Conservation (phyloP, 1,140 invertebrate genomes). For the Aporrectodea caliginosa region DNA sequence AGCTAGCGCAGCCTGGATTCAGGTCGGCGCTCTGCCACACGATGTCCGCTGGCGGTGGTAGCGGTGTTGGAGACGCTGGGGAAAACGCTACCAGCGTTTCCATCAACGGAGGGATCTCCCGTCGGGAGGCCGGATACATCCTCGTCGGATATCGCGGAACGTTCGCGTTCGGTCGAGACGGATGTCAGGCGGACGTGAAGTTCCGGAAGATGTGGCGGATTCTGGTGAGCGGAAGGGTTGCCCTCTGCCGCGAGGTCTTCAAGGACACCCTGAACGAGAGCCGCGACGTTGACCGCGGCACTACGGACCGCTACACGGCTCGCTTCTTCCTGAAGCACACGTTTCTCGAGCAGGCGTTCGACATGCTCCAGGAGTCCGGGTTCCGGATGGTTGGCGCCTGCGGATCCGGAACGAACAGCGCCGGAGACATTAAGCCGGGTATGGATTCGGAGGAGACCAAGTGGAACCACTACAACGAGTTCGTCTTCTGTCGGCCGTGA, state of each 20-base stretch:
- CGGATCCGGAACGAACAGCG: constrained; percentile 82
- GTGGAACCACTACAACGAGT: constrained; percentile 99
- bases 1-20: neutral
- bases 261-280: constrained; percentile 96
- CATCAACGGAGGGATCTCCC: too few species aligned
- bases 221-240: constrained; percentile 87
- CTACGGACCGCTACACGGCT: constrained; percentile 86
- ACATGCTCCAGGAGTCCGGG: constrained; percentile 89
- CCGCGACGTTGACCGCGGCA: constrained; percentile 91
- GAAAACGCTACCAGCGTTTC: neutral
- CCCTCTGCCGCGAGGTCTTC: constrained; percentile 55
- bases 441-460: constrained; percentile 92
- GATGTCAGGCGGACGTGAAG: constrained; percentile 85
- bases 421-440: constrained; percentile 81
- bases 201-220: constrained; percentile 96
- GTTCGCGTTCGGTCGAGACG: constrained; percentile 97
- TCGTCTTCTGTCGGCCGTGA: constrained; percentile 67
- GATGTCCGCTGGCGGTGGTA: neutral
- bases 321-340: constrained; percentile 98
- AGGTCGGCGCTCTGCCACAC: neutral
- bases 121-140: constrained; percentile 68
- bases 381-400: constrained; percentile 65
- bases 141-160: constrained; percentile 95
- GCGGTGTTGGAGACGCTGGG: neutral
- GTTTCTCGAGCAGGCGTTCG: constrained; percentile 96